These are phyloP conservation scores for Sialis lutaria DNA, from an alignment of 2,888 invertebrate genomes.

Conservation along the genomic window DNA sequence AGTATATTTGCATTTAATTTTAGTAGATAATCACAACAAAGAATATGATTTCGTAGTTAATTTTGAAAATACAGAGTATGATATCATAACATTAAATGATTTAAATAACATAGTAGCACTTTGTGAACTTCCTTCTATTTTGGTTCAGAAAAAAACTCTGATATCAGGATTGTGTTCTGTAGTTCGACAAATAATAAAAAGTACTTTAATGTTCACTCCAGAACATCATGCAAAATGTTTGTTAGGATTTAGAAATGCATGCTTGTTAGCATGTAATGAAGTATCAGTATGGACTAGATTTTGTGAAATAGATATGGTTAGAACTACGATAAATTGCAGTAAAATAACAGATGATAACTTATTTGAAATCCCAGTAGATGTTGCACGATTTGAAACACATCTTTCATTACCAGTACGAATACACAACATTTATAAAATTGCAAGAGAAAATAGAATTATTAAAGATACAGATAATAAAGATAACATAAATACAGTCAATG, in stretches of 20 bases:
- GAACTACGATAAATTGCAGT: slow-evolving; percentile 31
- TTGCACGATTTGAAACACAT: slow-evolving; percentile 69
- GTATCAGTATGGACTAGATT: slow-evolving; percentile 81
- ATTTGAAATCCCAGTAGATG: slow-evolving; percentile 41
- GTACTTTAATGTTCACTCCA: slow-evolving; percentile 11
- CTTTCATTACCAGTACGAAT: slow-evolving; percentile 66
- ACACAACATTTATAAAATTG: slow-evolving; percentile 69
- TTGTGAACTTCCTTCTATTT: slow-evolving; percentile 46
- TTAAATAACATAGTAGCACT: slow-evolving; percentile 25
- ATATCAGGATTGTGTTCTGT: slow-evolving; percentile 68
- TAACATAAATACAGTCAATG: slow-evolving; percentile 8
- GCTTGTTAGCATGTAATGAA: slow-evolving; percentile 69
- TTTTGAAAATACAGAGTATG: slow-evolving; percentile 20
- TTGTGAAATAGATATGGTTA: slow-evolving; percentile 69
- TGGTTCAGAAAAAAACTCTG: slow-evolving; percentile 36
- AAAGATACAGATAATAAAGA: slow-evolving; percentile 14
- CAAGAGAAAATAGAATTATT: slow-evolving; percentile 34
- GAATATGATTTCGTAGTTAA: slow-evolving; percentile 17
- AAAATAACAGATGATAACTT: slow-evolving; percentile 4
- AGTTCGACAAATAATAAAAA: slow-evolving; percentile 37
- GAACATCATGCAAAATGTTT: slow-evolving; percentile 27
- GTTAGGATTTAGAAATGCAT: slow-evolving; percentile 64
- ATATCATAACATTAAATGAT: slow-evolving; percentile 19
- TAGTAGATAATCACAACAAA: slow-evolving; percentile 6
- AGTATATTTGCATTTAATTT: slow-evolving; percentile 6